Percentiles rank a stretch among this genome's conserved stretches.
Conservation (phyloP, 2,113 vertebrate species). For the Megaptera novaeangliae region DNA sequence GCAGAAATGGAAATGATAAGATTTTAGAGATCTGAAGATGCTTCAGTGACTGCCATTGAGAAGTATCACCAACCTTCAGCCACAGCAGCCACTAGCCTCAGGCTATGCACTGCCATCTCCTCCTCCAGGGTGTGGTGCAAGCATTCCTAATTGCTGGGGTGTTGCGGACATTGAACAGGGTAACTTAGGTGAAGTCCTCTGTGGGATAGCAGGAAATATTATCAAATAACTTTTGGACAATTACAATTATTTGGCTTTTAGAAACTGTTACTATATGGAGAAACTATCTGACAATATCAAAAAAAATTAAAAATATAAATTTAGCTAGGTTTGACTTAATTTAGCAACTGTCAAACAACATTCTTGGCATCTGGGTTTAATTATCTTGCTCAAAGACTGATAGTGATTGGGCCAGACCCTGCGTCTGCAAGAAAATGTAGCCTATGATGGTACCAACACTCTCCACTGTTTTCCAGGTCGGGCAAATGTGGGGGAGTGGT, state of each 20-base stretch:
- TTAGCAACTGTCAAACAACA: neutral
- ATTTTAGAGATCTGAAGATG: neutral
- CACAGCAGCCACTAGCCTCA: rapidly evolving
- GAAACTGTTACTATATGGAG: constrained; percentile 31
- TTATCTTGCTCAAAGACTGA: no score
- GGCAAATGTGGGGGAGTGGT: neutral
- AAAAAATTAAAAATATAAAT: neutral
- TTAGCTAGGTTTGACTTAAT: neutral
- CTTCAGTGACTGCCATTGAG: neutral
- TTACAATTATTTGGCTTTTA: constrained; percentile 7
- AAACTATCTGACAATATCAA: neutral
- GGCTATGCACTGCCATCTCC: no score
- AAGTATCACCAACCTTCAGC: neutral
- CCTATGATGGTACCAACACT: rapidly evolving
- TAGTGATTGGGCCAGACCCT: neutral
- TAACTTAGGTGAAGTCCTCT: neutral
- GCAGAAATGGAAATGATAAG: neutral
- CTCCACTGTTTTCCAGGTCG: neutral
- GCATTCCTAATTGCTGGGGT: neutral
- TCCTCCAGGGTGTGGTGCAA: neutral
- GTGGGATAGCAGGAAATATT: neutral
- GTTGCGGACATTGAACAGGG: rapidly evolving
- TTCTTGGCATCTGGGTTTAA: neutral
- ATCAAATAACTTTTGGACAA: neutral
- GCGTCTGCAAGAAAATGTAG: neutral